Evolutionary conservation across 2,113 vertebrate species (phyloP), one percentile per base, ranked within the genome.

Genomic region (Oncorhynchus gorbuscha): DNA sequence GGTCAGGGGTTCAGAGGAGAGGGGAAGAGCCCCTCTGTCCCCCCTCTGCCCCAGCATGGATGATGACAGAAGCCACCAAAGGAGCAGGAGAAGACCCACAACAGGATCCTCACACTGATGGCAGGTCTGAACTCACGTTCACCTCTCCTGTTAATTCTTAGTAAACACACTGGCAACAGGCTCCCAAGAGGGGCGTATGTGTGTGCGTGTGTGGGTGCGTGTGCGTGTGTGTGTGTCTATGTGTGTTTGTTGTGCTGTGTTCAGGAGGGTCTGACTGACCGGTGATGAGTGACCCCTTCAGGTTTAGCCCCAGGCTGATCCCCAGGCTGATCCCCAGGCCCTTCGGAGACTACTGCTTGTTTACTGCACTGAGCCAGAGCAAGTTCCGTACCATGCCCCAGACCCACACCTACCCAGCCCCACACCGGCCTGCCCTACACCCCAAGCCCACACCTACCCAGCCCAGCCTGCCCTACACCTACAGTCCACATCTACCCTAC

Each of bases 261-360:
- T 90, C 83, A 86, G 76, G 86, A 85, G 73, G 75, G 85, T 85
- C 75, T 69, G 49, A 18, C 49, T 18, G 49, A 55, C 49, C 14
- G 13, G 83, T 9, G 94, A 83, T 95, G 95, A 97, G 92, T 94
- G 95, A 97, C 86, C 88, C 88, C 91, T 92, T 95, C 90, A 89
- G 86, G 24, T 89, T 88, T 88, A 84, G 90, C 93, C 89, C 88
- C 78, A 85, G 55, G 85, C 90, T 84, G 86, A 35, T 82, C 93
- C 89, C 88, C 78, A 85, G 55, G 85, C 90, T 84, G 86, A 35
- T 82, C 90, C 89, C 84, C 65, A n/a, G 81, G 86, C 77, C 81
- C 81, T 87, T 84, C 64, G 68, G 67, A 84, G 69, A 84, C 24
- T 68, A 82, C 89, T 83, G 85, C 75, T 92, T 91, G 92, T 89